These are phyloP conservation scores for Platorchestia sp. DNA, from an alignment of 1,140 invertebrate genomes.

Conservation along the genomic window DNA sequence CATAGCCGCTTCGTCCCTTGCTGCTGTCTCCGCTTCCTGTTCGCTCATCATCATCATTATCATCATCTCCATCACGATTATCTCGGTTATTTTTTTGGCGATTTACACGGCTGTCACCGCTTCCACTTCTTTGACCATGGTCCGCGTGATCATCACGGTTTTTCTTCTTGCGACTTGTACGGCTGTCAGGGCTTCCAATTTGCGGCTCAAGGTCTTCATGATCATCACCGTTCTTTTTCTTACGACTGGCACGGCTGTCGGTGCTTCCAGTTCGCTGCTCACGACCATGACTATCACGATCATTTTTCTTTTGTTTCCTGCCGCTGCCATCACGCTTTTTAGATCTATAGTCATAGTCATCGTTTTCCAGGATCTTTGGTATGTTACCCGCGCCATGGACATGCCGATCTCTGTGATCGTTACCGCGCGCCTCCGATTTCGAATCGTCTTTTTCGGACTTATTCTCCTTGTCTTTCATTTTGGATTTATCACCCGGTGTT, in stretches of 20 bases:
- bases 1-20: not conserved
- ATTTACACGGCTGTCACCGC: not conserved
- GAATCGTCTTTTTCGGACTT: not conserved
- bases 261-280: not conserved
- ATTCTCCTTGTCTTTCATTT: not conserved
- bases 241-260: not conserved
- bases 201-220: not conserved
- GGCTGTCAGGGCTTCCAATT: not conserved
- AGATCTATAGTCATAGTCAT: not conserved
- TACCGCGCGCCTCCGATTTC: not conserved
- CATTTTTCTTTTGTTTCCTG: not conserved
- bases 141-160: not conserved
- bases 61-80: no score
- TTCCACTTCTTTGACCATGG: not conserved
- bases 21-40: not conserved
- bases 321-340: not conserved
- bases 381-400: not conserved
- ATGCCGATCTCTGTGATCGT: not conserved
- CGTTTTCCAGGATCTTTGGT: not conserved
- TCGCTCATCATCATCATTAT: no score
- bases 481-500: slow-evolving; percentile 46
- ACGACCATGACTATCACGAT: not conserved
- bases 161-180: not conserved
- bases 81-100: not conserved
- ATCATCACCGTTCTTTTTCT: not conserved